Percentiles rank a stretch among this genome's conserved stretches.
Evolutionary conservation across 2,113 vertebrate species (phyloP).

Genomic region (Mixornis gularis): DNA sequence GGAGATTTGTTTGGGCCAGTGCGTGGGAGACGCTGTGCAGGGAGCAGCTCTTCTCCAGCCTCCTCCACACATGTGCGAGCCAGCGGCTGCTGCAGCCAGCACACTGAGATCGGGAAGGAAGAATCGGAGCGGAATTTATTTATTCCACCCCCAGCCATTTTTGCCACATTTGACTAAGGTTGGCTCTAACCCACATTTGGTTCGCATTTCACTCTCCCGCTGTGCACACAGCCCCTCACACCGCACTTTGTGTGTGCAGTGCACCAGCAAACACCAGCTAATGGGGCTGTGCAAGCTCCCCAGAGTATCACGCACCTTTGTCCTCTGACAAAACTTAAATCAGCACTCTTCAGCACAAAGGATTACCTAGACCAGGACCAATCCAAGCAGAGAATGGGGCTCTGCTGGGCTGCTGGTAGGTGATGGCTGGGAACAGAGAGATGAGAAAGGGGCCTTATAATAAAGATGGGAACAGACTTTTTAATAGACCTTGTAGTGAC

Average conservation of each 20-base stretch:
- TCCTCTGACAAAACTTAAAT: not conserved
- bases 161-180: not conserved
- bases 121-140: not conserved
- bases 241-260: not conserved
- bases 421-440: not conserved
- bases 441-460: not conserved
- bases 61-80: not conserved
- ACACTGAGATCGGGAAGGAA: rapidly evolving
- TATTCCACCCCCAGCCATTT: not conserved
- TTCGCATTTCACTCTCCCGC: not conserved
- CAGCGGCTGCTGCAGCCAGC: not conserved
- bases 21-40: not conserved
- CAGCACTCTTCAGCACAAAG: not conserved
- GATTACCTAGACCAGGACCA: not conserved
- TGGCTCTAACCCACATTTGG: not conserved
- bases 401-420: not conserved
- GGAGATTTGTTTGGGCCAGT: not conserved
- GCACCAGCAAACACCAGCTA: not conserved
- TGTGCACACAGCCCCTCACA: not conserved
- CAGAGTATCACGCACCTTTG: not conserved
- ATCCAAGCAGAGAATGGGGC: not conserved
- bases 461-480: not conserved
- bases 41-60: not conserved
- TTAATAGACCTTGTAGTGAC: not conserved
- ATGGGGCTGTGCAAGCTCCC: not conserved